These are phyloP conservation scores for Stegana nigrithorax DNA, from an alignment of 2,888 invertebrate species.

Conservation along the genomic window DNA sequence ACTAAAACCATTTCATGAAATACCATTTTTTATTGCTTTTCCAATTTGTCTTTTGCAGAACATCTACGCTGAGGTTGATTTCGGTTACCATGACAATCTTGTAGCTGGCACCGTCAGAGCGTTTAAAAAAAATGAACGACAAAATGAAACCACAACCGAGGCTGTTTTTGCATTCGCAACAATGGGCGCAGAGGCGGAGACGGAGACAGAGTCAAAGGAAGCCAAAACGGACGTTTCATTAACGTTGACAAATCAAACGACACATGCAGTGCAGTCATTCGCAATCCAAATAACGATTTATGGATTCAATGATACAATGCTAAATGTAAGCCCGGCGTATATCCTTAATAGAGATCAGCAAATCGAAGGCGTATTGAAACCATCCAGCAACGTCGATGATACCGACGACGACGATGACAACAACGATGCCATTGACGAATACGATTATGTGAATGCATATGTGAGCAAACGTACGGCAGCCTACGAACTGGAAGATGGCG, in stretches of 20 bases:
- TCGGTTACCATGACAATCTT: slow-evolving; percentile 54
- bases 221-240: no score
- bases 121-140: slow-evolving; percentile 21
- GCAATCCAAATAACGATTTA: slow-evolving; percentile 56
- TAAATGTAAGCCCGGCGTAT: slow-evolving; percentile 43
- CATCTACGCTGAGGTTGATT: slow-evolving; percentile 53
- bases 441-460: slow-evolving; percentile 23
- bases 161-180: no score
- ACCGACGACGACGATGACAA: slow-evolving; percentile 24
- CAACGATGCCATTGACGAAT: slow-evolving; percentile 24
- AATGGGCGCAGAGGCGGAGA: neutral
- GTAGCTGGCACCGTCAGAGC: slow-evolving; percentile 52
- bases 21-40: neutral
- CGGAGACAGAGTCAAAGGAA: neutral
- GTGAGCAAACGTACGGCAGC: neutral
- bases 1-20: neutral
- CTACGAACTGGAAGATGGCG: slow-evolving; percentile 29
- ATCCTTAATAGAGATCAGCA: slow-evolving; percentile 50
- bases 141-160: neutral
- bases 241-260: no score
- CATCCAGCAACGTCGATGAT: slow-evolving; percentile 30
- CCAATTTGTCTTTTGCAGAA: slow-evolving; percentile 45
- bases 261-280: slow-evolving; percentile 40
- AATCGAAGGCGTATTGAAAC: slow-evolving; percentile 45
- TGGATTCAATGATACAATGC: slow-evolving; percentile 50